Conservation (phyloP, 2,797 vertebrate species). For the Parauchenoglanis punctatus region DNA sequence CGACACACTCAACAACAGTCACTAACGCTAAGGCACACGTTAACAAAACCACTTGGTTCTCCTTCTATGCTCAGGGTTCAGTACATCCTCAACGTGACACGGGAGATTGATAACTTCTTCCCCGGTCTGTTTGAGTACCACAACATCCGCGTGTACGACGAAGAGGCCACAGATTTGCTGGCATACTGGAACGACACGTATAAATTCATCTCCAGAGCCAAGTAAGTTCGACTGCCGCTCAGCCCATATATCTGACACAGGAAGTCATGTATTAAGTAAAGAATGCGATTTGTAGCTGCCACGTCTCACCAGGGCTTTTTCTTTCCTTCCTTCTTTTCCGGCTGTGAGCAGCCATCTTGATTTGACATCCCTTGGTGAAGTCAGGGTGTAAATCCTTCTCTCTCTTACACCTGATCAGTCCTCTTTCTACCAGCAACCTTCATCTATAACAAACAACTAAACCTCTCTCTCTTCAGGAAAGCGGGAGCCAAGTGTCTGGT, state of each 20-base stretch:
- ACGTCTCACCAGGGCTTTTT: background rate
- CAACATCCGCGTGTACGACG: constrained; percentile 95
- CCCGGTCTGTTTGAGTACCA: constrained; percentile 94
- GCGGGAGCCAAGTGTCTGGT: constrained; percentile 95
- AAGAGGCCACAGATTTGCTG: constrained; percentile 95
- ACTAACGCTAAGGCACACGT: background rate
- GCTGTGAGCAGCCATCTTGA: background rate
- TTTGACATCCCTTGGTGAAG: background rate
- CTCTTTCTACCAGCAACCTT: background rate
- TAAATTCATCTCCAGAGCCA: constrained; percentile 98
- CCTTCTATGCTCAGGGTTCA: constrained; percentile 75
- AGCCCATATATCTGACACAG: background rate
- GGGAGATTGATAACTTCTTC: constrained; percentile 98
- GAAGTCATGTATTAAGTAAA: background rate
- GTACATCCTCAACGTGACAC: constrained; percentile 95
- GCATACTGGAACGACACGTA: constrained; percentile 98
- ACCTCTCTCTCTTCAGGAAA: constrained; percentile 76
- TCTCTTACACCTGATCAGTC: background rate
- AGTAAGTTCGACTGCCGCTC: constrained; percentile 72
- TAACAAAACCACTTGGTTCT: no score
- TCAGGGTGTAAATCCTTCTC: background rate
- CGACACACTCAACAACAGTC: no score
- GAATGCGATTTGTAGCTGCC: background rate
- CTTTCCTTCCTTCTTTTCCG: background rate
- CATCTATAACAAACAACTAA: constrained; percentile 15